Percentiles rank a stretch among this genome's conserved stretches.
Conservation (phyloP, 2,888 invertebrate species). For the Noctua comes region DNA sequence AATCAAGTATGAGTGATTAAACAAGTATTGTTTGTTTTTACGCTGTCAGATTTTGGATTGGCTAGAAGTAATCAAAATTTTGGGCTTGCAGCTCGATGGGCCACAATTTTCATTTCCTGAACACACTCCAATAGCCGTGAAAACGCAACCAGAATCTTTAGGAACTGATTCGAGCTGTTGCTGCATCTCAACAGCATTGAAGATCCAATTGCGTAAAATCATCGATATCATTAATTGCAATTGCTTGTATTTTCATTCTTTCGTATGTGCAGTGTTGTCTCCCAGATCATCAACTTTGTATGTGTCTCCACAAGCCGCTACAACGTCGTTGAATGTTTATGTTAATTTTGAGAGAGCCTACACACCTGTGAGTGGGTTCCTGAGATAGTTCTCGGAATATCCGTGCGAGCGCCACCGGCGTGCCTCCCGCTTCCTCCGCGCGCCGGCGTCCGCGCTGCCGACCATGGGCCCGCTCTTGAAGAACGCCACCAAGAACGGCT, state of each 20-base stretch:
- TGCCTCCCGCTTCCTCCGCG: conserved; percentile 90
- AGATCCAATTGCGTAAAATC: not conserved
- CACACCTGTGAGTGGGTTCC: conserved; percentile 89
- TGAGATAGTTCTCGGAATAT: conserved; percentile 88
- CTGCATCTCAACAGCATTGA: not conserved
- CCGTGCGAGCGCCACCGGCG: conserved; percentile 89
- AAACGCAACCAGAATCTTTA: not conserved
- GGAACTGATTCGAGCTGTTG: not conserved
- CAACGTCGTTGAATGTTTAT: not conserved
- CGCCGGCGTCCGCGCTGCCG: conserved; percentile 87
- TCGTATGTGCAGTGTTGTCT: not conserved
- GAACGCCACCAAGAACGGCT: conserved; percentile 98
- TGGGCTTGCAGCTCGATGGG: not conserved
- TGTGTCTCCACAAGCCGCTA: not conserved
- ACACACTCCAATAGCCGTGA: not conserved
- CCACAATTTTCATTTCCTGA: not conserved
- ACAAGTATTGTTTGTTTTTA: not conserved
- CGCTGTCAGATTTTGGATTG: not conserved
- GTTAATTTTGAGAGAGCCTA: not conserved
- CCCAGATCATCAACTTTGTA: not conserved
- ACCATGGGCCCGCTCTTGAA: conserved; percentile 92
- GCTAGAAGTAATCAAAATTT: not conserved
- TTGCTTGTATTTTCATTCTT: not conserved
- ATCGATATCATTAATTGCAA: not conserved
- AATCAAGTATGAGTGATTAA: not conserved